Percentiles rank a stretch among this genome's conserved stretches.
These are phyloP conservation scores for Petromus typicus DNA, from an alignment of 2,113 vertebrate genomes.

Conservation along the genomic window DNA sequence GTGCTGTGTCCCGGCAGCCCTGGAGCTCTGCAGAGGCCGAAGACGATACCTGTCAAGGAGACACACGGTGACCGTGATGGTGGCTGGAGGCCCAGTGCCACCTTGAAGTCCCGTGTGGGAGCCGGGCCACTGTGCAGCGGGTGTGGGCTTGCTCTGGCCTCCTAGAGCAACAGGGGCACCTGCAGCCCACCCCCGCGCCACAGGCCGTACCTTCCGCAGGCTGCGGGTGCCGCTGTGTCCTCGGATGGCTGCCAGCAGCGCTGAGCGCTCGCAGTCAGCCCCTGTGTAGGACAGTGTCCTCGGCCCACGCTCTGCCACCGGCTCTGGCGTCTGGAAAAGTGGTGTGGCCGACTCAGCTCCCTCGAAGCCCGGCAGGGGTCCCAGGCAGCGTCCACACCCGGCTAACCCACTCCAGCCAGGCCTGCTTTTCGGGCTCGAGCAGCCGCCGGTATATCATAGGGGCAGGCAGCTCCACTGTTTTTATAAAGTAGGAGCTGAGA, in stretches of 20 bases:
- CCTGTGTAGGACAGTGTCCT: constrained; percentile 84
- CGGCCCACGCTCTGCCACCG: constrained; percentile 67
- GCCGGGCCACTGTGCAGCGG: not conserved
- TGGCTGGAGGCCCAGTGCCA: not conserved
- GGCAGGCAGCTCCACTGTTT: no score
- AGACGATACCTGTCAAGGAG: constrained; percentile 89
- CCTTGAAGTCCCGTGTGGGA: not conserved
- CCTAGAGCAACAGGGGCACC: not conserved
- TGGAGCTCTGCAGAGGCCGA: constrained; percentile 90
- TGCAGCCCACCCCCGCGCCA: accelerated
- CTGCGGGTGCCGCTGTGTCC: constrained; percentile 87
- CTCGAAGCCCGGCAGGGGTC: not conserved
- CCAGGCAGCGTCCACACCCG: not conserved
- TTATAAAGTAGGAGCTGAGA: not conserved
- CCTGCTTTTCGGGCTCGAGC: accelerated
- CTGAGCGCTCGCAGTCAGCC: constrained; percentile 90
- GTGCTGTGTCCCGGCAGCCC: constrained; percentile 76
- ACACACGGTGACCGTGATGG: not conserved
- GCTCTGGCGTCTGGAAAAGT: constrained; percentile 85
- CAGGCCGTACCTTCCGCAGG: constrained; percentile 91
- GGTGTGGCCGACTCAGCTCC: constrained; percentile 36
- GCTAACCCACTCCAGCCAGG: not conserved
- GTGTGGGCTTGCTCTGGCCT: not conserved
- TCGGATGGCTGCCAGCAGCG: constrained; percentile 94
- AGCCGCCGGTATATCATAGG: not conserved